Evolutionary conservation across 2,888 invertebrate species (phyloP).

Genomic region (Panopea generosa): DNA sequence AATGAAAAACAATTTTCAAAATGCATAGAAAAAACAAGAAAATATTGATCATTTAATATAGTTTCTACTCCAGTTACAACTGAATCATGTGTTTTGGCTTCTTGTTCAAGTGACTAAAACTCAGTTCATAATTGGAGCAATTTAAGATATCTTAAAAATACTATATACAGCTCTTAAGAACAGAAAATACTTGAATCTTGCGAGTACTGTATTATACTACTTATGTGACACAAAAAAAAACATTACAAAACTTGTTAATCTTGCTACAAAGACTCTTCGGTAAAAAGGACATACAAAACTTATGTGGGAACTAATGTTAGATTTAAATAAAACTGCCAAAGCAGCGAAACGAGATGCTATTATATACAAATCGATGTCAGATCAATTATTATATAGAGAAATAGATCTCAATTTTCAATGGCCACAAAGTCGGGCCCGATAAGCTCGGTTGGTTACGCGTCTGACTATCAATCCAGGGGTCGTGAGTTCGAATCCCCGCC

Average conservation of each 20-base stretch:
- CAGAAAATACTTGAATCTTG: slow-evolving; percentile 25
- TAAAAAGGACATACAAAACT: slow-evolving; percentile 10
- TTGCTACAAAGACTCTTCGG: slow-evolving; percentile 41
- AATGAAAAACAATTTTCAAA: too few species aligned
- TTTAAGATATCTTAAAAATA: slow-evolving; percentile 28
- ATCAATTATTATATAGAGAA: slow-evolving; percentile 24
- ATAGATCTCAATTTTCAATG: slow-evolving; percentile 10
- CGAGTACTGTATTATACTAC: slow-evolving; percentile 18
- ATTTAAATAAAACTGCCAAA: slow-evolving; percentile 19
- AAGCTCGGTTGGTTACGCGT: too few species aligned
- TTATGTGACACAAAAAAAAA: slow-evolving; percentile 5
- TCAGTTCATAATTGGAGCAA: slow-evolving; percentile 10
- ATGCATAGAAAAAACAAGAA: too few species aligned
- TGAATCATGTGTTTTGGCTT: slow-evolving; percentile 16
- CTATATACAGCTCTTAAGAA: background rate
- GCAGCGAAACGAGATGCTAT: slow-evolving; percentile 28
- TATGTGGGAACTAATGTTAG: slow-evolving; percentile 28
- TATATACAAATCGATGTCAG: slow-evolving; percentile 19
- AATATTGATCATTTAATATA: too few species aligned
- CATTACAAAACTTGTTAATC: slow-evolving; percentile 19
- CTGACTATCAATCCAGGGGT: too few species aligned
- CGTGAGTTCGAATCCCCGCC: too few species aligned
- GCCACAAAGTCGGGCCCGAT: too few species aligned
- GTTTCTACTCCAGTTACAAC: slow-evolving; percentile 6
- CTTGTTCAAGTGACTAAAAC: slow-evolving; percentile 6